These are phyloP conservation scores for Maccullochella peelii DNA, from an alignment of 2,113 vertebrate genomes.

Conservation along the genomic window DNA sequence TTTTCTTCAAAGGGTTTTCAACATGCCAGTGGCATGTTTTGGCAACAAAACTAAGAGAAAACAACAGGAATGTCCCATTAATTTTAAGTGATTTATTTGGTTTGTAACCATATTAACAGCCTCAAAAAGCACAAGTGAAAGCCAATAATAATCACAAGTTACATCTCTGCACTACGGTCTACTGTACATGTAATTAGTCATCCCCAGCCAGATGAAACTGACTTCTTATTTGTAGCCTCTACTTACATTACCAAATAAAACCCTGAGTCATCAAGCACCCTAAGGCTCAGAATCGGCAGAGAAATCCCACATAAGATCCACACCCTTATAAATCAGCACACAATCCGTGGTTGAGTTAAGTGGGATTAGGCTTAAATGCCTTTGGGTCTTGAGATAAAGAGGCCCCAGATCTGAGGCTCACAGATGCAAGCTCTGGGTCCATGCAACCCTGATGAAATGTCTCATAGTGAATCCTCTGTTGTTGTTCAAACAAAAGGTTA, in stretches of 20 bases:
- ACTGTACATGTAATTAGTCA: conserved; percentile 26
- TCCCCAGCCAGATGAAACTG: conserved; percentile 5
- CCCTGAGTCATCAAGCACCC: conserved; percentile 27
- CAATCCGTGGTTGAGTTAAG: background rate
- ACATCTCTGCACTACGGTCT: background rate
- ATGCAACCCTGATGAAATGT: conserved; percentile 58
- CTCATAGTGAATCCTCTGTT: background rate
- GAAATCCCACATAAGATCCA: conserved; percentile 37
- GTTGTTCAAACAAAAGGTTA: conserved; percentile 22
- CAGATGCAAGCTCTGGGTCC: conserved; percentile 22
- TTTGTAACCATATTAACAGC: background rate
- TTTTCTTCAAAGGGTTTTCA: conserved; percentile 34
- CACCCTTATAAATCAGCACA: conserved; percentile 15
- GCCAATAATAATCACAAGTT: conserved; percentile 9
- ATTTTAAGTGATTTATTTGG: background rate
- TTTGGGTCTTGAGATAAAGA: conserved; percentile 13
- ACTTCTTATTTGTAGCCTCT: conserved; percentile 2
- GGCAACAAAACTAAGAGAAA: conserved; percentile 12
- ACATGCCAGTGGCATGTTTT: background rate
- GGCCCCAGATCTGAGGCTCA: conserved; percentile 32
- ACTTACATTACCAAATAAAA: conserved; percentile 32
- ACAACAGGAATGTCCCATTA: background rate
- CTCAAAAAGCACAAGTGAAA: background rate
- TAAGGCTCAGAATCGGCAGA: conserved; percentile 4
- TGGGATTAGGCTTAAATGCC: conserved; percentile 47